phyloP scores from a whole-genome alignment of 2,113 vertebrate genomes.

The Melanocharis versteri region DNA sequence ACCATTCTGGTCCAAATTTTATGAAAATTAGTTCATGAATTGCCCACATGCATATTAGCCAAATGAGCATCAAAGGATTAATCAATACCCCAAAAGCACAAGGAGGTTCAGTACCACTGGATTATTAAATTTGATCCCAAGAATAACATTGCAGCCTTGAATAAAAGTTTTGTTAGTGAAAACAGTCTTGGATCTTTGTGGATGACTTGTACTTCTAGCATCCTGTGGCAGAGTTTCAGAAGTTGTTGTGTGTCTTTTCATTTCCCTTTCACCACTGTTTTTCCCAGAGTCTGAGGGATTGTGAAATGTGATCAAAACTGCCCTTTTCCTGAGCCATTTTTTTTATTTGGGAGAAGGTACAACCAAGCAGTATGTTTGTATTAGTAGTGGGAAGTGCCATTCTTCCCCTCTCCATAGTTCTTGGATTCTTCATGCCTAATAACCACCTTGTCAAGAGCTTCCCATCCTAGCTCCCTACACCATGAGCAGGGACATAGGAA shows the following conservation, averaged over 20 bases:
- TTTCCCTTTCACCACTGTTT: neutral
- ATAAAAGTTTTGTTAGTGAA: constrained; percentile 2
- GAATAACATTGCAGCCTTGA: neutral
- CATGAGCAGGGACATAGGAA: neutral
- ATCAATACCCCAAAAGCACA: neutral
- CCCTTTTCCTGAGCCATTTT: neutral
- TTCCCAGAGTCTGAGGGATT: neutral
- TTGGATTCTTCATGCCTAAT: neutral
- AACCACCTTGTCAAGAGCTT: neutral
- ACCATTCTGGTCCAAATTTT: neutral
- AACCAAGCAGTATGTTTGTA: neutral
- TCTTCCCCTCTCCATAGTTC: neutral
- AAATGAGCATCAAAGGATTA: constrained; percentile 31
- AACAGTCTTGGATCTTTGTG: neutral
- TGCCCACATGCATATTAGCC: neutral
- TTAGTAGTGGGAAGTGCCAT: neutral
- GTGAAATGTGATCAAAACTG: neutral
- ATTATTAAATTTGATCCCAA: constrained; percentile 20
- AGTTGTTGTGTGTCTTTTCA: neutral
- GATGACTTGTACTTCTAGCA: neutral
- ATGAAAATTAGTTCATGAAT: neutral
- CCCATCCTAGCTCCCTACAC: neutral
- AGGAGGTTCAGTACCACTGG: neutral
- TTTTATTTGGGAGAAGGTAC: neutral
- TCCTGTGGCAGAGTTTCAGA: neutral